These are phyloP conservation scores for Oryzias javanicus DNA, from an alignment of 2,113 vertebrate genomes.

Conservation along the genomic window DNA sequence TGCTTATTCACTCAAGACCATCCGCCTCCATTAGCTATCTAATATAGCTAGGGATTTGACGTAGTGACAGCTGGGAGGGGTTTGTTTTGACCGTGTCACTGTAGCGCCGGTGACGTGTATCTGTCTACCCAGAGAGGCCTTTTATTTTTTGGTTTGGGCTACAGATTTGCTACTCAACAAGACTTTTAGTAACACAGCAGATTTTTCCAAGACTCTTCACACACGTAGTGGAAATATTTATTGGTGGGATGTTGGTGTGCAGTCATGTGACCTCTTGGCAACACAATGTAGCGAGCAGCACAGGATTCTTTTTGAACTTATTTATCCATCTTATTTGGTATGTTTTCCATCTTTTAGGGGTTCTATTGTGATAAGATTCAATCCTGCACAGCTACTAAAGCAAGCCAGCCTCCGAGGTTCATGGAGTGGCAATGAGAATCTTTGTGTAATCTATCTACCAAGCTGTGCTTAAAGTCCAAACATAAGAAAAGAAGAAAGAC, in stretches of 20 bases:
- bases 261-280: conserved; percentile 47
- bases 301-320: conserved; percentile 30
- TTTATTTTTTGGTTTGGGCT: conserved; percentile 58
- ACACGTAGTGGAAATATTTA: too few relatives aligned
- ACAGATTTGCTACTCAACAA: conserved; percentile 55
- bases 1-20: conserved; percentile 65
- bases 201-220: conserved; percentile 52
- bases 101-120: conserved; percentile 68
- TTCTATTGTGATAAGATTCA: conserved; percentile 33
- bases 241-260: conserved; percentile 18
- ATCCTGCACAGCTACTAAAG: conserved; percentile 51
- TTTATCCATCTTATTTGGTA: not conserved
- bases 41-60: conserved; percentile 38
- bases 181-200: conserved; percentile 59
- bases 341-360: conserved; percentile 43
- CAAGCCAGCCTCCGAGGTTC: conserved; percentile 45
- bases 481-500: conserved; percentile 32
- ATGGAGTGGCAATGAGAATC: conserved; percentile 51
- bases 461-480: conserved; percentile 52
- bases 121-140: conserved; percentile 70
- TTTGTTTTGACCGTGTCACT: conserved; percentile 76
- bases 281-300: conserved; percentile 65
- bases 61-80: conserved; percentile 35
- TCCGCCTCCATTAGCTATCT: conserved; percentile 65
- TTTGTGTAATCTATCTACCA: conserved; percentile 49